Evolutionary conservation across 2,888 invertebrate species (phyloP).

Genomic region (Belgica antarctica): DNA sequence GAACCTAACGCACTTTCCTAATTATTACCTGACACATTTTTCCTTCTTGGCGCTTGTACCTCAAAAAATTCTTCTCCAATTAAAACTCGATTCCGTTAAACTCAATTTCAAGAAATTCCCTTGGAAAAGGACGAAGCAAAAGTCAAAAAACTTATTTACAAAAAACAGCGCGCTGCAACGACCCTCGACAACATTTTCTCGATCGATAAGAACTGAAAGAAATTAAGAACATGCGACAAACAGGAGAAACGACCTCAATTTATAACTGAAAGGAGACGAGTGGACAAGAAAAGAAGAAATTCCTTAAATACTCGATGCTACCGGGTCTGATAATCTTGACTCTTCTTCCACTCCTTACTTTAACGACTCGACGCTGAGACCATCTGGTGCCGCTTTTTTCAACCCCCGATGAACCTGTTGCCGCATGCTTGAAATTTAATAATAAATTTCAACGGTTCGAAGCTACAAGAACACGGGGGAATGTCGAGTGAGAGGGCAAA

Average conservation of each 20-base stretch:
- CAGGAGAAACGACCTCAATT: conserved; percentile 9
- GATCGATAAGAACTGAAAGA: neutral
- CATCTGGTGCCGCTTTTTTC: conserved; percentile 37
- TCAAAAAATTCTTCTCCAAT: conserved; percentile 15
- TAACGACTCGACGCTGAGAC: conserved; percentile 7
- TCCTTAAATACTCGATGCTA: neutral
- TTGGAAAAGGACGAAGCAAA: conserved; percentile 1
- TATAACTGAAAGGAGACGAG: neutral
- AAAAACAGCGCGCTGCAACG: neutral
- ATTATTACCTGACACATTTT: neutral
- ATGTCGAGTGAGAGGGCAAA: conserved; percentile 15
- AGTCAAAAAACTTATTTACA: neutral
- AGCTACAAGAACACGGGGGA: neutral
- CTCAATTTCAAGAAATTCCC: conserved; percentile 24
- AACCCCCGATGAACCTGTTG: conserved; percentile 40
- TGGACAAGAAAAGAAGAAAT: neutral
- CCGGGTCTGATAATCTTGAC: neutral
- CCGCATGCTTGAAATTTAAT: conserved; percentile 22
- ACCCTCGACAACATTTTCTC: conserved; percentile 35
- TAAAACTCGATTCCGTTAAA: too few species aligned
- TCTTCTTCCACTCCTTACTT: neutral
- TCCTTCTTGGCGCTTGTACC: neutral
- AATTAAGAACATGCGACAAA: conserved; percentile 35
- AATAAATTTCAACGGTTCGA: conserved; percentile 30
- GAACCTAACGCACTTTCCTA: neutral